Base-by-base conservation (phyloP, 2,797 vertebrate species). In the Cirrhinus molitorella region DNA sequence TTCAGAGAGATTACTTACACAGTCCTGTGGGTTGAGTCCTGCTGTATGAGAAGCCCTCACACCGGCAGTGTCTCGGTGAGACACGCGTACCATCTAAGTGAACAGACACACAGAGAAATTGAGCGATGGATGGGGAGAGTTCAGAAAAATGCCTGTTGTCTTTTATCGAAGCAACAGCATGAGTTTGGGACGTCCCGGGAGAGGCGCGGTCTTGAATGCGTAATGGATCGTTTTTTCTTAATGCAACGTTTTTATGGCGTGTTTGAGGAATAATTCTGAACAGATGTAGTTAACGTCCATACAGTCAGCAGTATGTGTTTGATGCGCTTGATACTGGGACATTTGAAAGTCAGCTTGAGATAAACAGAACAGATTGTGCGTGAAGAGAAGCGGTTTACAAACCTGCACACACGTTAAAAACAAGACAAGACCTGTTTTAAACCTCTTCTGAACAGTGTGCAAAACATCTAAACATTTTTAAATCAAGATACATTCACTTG, bases 1-100 rank as follows among this genome's bases (percentile, higher is more conserved):
- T 81, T 91, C 91, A 93, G 53, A 61, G 23, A 43, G 59, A 66
- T 79, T 79, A 79, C 59, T 77, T 77, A 17, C 57, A 63, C 57
- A 49, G 75, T 47, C 19, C n/a, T 73, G 59, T 51, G 70, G 68
- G 55, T 73, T 5, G 40, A 37, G 43, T 80, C 34, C 71, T 66
- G 71, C 47, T 3, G 7, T 13, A 65, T 1, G 4, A 16, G 37
- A 77, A 47, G 13, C 73, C 63, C 19, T 67, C 34, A 4, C 53
- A 12, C 73, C 2, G 6, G 21, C 31, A 31, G 25, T 12, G 23
- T 37, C 23, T 61, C 31, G 19, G 25, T 68, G 23, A 74, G 49
- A 16, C 59, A 37, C 59, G 43, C 10, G 43, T 43, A 47, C 10
- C 14, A 17, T 78, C 43, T 76, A 37, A 57, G 37, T 19, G 17